These are phyloP conservation scores for Pristionchus maxplancki DNA, from an alignment of 2,888 invertebrate genomes.

Conservation along the genomic window DNA sequence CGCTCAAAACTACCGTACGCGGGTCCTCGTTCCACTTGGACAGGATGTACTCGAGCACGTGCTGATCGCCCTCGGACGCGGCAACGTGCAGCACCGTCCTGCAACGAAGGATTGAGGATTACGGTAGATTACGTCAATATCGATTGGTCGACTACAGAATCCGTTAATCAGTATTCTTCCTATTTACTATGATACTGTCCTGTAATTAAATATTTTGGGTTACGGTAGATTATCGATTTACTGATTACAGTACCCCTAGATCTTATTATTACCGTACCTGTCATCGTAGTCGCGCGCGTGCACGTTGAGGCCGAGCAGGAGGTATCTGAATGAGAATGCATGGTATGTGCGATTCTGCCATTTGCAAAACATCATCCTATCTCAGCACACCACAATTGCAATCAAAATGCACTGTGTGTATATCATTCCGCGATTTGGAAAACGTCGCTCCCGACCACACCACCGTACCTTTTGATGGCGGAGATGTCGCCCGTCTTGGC, in stretches of 20 bases:
- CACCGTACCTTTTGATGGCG: conserved; percentile 87
- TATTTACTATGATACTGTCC: too few relatives aligned
- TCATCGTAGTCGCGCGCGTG: conserved; percentile 70
- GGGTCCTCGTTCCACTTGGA: conserved; percentile 67
- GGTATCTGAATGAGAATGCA: conserved; percentile 53
- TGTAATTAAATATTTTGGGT: too few relatives aligned
- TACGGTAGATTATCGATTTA: background rate
- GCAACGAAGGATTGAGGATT: background rate
- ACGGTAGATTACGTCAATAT: conserved; percentile 33
- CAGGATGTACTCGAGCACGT: conserved; percentile 64
- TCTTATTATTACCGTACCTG: conserved; percentile 58
- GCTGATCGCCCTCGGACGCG: conserved; percentile 66
- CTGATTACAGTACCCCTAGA: background rate
- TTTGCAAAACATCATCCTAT: background rate
- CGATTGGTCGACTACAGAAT: background rate
- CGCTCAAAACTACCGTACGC: conserved; percentile 32
- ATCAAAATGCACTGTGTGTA: background rate
- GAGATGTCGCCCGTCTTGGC: conserved; percentile 95
- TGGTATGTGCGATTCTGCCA: background rate
- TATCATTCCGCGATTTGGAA: background rate
- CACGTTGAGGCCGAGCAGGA: conserved; percentile 66
- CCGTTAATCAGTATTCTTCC: background rate
- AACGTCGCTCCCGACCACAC: background rate
- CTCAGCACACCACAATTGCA: background rate
- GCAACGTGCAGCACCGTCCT: conserved; percentile 65